Evolutionary conservation across 2,797 vertebrate genomes (phyloP).

Genomic region (Echeneis naucrates): DNA sequence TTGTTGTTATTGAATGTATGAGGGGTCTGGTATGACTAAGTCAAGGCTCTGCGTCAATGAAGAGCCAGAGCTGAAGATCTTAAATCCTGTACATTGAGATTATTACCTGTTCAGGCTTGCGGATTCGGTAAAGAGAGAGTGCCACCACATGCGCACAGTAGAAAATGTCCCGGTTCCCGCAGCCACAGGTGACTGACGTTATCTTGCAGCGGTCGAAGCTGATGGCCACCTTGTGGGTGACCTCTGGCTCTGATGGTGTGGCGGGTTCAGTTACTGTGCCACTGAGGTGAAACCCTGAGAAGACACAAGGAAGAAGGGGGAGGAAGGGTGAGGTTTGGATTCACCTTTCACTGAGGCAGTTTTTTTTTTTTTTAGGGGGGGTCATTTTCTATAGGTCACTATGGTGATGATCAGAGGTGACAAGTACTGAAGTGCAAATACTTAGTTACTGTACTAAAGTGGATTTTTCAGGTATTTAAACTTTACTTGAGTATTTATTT

Average conservation of each 20-base stretch:
- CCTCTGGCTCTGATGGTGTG: constrained; percentile 90
- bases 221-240: constrained; percentile 97
- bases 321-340: constrained; percentile 3
- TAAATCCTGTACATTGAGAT: neutral
- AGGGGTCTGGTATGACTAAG: neutral
- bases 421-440: too few relatives aligned
- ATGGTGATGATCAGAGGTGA: too few relatives aligned
- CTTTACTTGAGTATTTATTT: too few relatives aligned
- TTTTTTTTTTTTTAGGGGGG: too few relatives aligned
- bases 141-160: constrained; percentile 98
- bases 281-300: constrained; percentile 95
- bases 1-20: neutral
- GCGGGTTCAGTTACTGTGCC: constrained; percentile 95
- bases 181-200: constrained; percentile 97
- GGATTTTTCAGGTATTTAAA: too few relatives aligned
- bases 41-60: neutral
- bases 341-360: constrained; percentile 1
- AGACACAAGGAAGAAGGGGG: constrained; percentile 30
- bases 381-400: too few relatives aligned
- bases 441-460: too few relatives aligned
- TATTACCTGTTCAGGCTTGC: constrained; percentile 95
- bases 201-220: constrained; percentile 99
- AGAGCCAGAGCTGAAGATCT: neutral
- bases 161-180: constrained; percentile 98
- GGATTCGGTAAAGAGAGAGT: constrained; percentile 97